Percentiles rank a stretch among this genome's conserved stretches.
phyloP scores from a whole-genome alignment of 2,888 invertebrate genomes.

The Dryadula phaetusa region DNA sequence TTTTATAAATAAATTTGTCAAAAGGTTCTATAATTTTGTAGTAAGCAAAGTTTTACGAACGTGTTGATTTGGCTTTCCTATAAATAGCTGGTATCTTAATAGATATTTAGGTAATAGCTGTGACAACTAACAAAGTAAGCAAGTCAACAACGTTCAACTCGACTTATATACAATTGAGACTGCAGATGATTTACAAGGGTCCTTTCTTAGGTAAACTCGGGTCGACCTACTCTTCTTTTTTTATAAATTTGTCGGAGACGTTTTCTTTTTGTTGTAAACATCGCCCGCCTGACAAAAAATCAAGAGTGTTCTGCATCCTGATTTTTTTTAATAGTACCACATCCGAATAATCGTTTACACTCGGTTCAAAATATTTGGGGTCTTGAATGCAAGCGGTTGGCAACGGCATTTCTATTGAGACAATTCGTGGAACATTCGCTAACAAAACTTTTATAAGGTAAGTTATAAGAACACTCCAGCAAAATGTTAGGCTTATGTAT shows the following conservation, averaged over 20 bases:
- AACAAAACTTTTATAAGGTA: slow-evolving; percentile 47
- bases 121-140: slow-evolving; percentile 81
- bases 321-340: slow-evolving; percentile 81
- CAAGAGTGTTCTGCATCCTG: slow-evolving; percentile 78
- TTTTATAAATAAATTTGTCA: not conserved
- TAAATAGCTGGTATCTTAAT: slow-evolving; percentile 70
- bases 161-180: slow-evolving; percentile 73
- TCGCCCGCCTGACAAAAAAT: slow-evolving; percentile 77
- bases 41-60: not conserved
- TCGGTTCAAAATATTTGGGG: slow-evolving; percentile 82
- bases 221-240: slow-evolving; percentile 79
- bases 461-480: slow-evolving; percentile 25
- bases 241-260: slow-evolving; percentile 77
- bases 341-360: slow-evolving; percentile 83
- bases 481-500: slow-evolving; percentile 15
- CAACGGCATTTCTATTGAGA: slow-evolving; percentile 70
- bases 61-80: slow-evolving; percentile 49
- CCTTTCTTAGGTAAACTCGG: slow-evolving; percentile 82
- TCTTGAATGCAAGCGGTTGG: slow-evolving; percentile 70
- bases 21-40: no score
- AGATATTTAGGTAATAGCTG: slow-evolving; percentile 77
- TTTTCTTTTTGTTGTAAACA: slow-evolving; percentile 79
- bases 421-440: slow-evolving; percentile 70
- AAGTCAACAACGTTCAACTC: slow-evolving; percentile 79
- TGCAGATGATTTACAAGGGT: slow-evolving; percentile 83